Percentiles rank a stretch among this genome's conserved stretches.
phyloP scores from a whole-genome alignment of 2,888 invertebrate species.

The Pegoplata infirma region DNA sequence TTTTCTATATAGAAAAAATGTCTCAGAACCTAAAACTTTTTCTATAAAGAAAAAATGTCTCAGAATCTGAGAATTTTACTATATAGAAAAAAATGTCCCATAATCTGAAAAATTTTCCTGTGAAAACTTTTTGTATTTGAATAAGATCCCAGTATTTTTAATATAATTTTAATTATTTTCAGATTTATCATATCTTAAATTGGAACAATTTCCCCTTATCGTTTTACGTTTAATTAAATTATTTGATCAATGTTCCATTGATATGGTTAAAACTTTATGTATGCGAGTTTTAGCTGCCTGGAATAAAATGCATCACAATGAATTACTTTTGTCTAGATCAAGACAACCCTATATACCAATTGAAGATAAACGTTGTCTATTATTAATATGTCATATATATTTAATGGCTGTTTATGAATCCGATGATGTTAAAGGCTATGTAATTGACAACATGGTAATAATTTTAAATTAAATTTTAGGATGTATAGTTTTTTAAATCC shows the following conservation, averaged over 20 bases:
- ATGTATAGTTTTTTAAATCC: not conserved
- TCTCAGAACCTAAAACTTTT: too few species aligned
- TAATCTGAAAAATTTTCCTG: too few species aligned
- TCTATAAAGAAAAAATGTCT: too few species aligned
- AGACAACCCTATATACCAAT: conserved; percentile 34
- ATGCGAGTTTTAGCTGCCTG: conserved; percentile 72
- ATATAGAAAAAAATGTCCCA: too few species aligned
- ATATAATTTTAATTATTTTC: not conserved
- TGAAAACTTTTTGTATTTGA: too few species aligned
- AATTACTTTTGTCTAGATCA: conserved; percentile 33
- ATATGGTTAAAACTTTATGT: conserved; percentile 72
- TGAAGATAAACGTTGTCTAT: conserved; percentile 62
- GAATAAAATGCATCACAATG: conserved; percentile 63
- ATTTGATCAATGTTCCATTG: conserved; percentile 72
- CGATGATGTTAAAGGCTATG: conserved; percentile 72
- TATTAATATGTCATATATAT: conserved; percentile 71
- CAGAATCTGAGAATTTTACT: too few species aligned
- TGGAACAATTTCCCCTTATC: conserved; percentile 71
- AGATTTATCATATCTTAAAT: conserved; percentile 69
- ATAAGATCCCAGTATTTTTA: too few species aligned
- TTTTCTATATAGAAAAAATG: too few species aligned
- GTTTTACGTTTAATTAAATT: conserved; percentile 72
- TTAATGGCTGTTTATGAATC: conserved; percentile 70
- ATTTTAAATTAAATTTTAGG: not conserved
- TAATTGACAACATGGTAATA: conserved; percentile 72